Evolutionary conservation across 2,797 vertebrate species (phyloP), one percentile per base, ranked within the genome.

Genomic region (Tangara arthus): DNA sequence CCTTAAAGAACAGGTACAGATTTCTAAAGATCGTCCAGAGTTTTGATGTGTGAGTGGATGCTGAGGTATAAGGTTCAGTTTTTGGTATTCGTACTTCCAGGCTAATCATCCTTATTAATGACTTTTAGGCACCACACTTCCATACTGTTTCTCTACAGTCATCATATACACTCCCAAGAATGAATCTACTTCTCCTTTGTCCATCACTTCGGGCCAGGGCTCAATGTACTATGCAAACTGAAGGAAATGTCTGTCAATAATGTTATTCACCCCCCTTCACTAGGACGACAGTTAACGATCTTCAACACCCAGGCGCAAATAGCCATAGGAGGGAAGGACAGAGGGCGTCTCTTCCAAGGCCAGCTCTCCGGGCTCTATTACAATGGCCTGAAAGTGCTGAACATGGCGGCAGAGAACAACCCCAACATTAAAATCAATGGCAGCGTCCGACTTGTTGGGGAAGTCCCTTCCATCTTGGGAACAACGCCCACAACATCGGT

Each of bases 271-370:
- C 97, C 97, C 97, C 97, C 94, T 94, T 97, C 97, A 98, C 88
- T 97, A 99, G 99, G 99, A 96, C 99, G 99, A 77, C 99, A 99
- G 98, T 97, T 99, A 97, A 99, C 99, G 76, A 99, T 99, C 98
- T 99, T 99, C 98, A 99, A 99, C 98, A 99, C 99, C 96, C 99
- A 99, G 98, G 99, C 99, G 78, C 98, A 99, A 94, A 99, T 99
- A 95, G 98, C 98, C 77, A 99, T 99, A 41, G 99, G 99, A 53
- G 99, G 99, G 92, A 98, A 98, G 71, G 99, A 99, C 97, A 98
- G 98, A 93, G 98, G 98, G 57, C 98, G 99, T 89, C 99, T 99
- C 44, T 99, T 99, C 97, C 99, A 99, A 98, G 99, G 99, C 75
- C 99, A 99, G 88, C 98, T 99, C 59, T 99, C 99, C 49, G 99